Evolutionary conservation across 2,797 vertebrate species (phyloP), one percentile per base, ranked within the genome.

Genomic region (Staurois parvus): DNA sequence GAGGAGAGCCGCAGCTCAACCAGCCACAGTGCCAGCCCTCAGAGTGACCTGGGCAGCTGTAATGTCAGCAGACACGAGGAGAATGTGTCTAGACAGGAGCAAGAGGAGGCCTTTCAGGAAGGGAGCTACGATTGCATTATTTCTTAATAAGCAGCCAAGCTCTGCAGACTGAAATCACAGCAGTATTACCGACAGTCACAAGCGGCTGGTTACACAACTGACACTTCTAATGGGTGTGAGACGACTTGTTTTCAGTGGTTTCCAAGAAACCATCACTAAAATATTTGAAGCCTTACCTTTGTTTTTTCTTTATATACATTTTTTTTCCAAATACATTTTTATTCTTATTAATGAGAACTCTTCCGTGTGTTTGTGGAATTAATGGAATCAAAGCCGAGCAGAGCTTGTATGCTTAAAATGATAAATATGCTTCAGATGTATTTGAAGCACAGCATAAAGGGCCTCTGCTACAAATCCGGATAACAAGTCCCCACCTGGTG

Each of bases 101-200:
- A 92, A 2, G 96, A 97, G 74, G 95, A 97, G 85, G 90, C 88
- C 2, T 93, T 95, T 24, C 97, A 97, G 34, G 97, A 99, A 86
- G 96, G 96, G 28, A 90, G 94, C 81, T 99, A 98, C 0, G 97
- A 99, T 93, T 99, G 98, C 91, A 93, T 93, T 70, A 91, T 99
- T 90, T 99, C 97, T 85, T 99, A 95, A 97, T 89, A 30, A 12
- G 45, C 17, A 19, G 45, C 56, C 56, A 13, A 45, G 45, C 29
- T 42, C n/a, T 77, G 32, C 56, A 4, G 10, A 80, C 6, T 0
- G 13, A 13, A 70, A 79, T 76, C 79, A 85, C 67, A 87, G 83
- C 86, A 30, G 89, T 89, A 87, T 89, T 88, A 88, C 28, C 64
- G 84, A 88, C 83, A 26, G 84, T 85, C 83, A 79, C 15, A 4